These are phyloP conservation scores for Bilobella aurantiaca DNA, from an alignment of 1,140 invertebrate species.

Conservation along the genomic window DNA sequence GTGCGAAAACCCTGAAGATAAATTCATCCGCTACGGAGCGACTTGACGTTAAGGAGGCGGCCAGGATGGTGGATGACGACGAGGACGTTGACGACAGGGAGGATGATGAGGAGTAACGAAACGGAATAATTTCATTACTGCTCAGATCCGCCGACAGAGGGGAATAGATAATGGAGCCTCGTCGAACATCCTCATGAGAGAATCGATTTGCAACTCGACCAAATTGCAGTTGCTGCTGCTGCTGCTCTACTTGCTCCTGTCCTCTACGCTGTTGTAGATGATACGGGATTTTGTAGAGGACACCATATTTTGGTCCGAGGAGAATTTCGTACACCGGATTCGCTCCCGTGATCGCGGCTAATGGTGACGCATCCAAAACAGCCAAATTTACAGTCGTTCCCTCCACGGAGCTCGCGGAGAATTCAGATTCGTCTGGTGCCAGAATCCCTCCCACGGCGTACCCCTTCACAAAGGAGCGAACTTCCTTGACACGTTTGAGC, in stretches of 20 bases:
- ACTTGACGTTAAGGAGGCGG: too few relatives aligned
- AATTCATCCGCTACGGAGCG: slow-evolving; percentile 33
- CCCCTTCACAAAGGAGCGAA: slow-evolving; percentile 30
- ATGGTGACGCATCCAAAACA: slow-evolving; percentile 67
- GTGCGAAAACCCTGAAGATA: slow-evolving; percentile 34
- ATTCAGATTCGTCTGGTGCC: slow-evolving; percentile 27
- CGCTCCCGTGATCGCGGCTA: slow-evolving; percentile 70
- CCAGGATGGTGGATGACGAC: too few relatives aligned
- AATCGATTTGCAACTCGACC: slow-evolving; percentile 26
- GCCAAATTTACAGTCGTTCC: slow-evolving; percentile 55
- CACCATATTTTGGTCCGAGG: slow-evolving; percentile 57
- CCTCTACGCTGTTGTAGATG: too few relatives aligned
- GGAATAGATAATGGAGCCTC: slow-evolving; percentile 30
- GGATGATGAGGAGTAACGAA: slow-evolving; percentile 14
- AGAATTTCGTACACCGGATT: slow-evolving; percentile 72
- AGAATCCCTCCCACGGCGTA: slow-evolving; percentile 33
- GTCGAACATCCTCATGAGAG: slow-evolving; percentile 32
- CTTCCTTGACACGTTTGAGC: slow-evolving; percentile 32
- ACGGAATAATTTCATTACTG: slow-evolving; percentile 30
- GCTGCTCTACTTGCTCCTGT: too few relatives aligned
- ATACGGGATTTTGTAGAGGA: slow-evolving; percentile 57
- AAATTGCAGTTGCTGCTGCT: not conserved
- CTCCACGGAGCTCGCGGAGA: slow-evolving; percentile 49
- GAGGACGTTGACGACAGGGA: not conserved
- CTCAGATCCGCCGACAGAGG: slow-evolving; percentile 12